phyloP scores from a whole-genome alignment of 2,113 vertebrate genomes.

The Promerops cafer region DNA sequence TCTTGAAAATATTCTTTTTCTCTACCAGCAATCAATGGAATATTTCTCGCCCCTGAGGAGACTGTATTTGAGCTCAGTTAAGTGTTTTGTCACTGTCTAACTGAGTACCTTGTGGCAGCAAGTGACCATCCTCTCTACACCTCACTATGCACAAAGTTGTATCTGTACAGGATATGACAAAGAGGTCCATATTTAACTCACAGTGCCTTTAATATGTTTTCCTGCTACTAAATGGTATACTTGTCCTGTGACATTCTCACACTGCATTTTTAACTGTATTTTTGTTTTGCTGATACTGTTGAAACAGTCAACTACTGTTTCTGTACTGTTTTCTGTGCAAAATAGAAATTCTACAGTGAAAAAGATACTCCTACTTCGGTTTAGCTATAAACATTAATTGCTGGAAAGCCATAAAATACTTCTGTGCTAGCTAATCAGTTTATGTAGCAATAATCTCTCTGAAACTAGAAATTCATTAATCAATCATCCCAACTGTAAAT shows the following conservation, averaged over 20 bases:
- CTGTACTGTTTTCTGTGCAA: background rate
- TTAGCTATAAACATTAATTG: constrained; percentile 30
- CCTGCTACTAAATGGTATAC: background rate
- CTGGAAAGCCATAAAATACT: constrained; percentile 11
- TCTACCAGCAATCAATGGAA: background rate
- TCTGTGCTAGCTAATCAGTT: background rate
- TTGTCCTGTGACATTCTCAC: background rate
- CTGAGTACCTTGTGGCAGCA: background rate
- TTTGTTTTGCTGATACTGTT: background rate
- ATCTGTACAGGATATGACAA: background rate
- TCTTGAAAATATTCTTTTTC: background rate
- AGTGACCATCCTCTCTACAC: background rate
- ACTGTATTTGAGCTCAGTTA: background rate
- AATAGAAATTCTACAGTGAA: background rate
- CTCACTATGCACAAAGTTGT: background rate
- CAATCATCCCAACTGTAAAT: background rate
- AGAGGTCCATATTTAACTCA: background rate
- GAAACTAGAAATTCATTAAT: constrained; percentile 37
- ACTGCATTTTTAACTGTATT: background rate
- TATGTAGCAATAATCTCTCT: constrained; percentile 29
- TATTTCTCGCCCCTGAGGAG: background rate
- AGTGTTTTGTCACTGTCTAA: background rate
- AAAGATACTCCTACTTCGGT: background rate
- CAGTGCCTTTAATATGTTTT: background rate
- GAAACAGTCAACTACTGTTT: background rate